Conservation (phyloP, 2,113 vertebrate species). For the Leptobrachium ailaonicum region DNA sequence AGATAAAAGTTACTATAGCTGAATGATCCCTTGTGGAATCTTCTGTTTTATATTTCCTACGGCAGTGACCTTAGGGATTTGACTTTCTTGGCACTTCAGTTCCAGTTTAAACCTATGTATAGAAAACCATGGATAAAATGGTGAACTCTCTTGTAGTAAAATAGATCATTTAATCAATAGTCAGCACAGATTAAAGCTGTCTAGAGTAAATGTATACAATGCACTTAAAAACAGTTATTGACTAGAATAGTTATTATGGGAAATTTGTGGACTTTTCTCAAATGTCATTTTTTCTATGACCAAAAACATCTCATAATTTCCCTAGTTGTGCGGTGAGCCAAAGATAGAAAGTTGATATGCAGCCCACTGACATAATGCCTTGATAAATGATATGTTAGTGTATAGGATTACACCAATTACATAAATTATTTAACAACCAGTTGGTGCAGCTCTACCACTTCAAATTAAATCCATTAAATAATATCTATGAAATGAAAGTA, state of each 20-base stretch:
- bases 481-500: no score
- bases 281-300: slow-evolving; percentile 60
- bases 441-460: no score
- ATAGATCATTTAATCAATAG: slow-evolving; percentile 87
- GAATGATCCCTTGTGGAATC: slow-evolving; percentile 59
- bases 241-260: slow-evolving; percentile 61
- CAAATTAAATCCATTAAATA: no score
- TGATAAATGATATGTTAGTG: no score
- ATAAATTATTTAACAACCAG: no score
- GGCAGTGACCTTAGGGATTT: slow-evolving; percentile 69
- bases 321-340: no score
- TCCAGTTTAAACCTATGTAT: slow-evolving; percentile 69
- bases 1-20: slow-evolving; percentile 56
- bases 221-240: slow-evolving; percentile 82
- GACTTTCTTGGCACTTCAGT: slow-evolving; percentile 69
- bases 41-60: slow-evolving; percentile 66
- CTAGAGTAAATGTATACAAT: slow-evolving; percentile 79
- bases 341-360: no score
- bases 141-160: slow-evolving; percentile 69
- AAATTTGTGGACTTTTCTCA: slow-evolving; percentile 62
- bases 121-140: slow-evolving; percentile 72
- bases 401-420: no score
- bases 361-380: no score
- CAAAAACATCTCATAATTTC: background rate
- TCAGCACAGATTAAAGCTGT: slow-evolving; percentile 76